Percentiles rank a stretch among this genome's conserved stretches.
Evolutionary conservation across 2,797 vertebrate genomes (phyloP).

Genomic region (Muscicapa comitata): DNA sequence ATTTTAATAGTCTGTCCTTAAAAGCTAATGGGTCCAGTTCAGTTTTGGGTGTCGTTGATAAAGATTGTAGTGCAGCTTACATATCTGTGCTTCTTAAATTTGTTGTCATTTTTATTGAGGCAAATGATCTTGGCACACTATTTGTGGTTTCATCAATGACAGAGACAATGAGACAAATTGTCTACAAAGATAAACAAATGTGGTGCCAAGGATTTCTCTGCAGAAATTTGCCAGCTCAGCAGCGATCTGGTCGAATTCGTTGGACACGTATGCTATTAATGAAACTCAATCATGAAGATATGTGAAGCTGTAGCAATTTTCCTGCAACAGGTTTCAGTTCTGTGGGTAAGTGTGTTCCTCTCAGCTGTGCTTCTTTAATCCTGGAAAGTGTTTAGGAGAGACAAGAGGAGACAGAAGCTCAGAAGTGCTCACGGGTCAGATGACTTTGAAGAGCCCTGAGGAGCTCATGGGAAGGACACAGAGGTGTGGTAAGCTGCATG

Average conservation of each 20-base stretch:
- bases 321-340: not conserved
- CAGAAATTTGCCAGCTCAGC: not conserved
- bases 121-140: conserved; percentile 7
- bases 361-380: not conserved
- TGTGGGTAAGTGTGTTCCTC: not conserved
- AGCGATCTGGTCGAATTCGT: not conserved
- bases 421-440: not conserved
- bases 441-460: not conserved
- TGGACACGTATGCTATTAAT: not conserved
- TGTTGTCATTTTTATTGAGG: conserved; percentile 37
- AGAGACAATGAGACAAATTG: conserved; percentile 54
- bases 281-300: not conserved
- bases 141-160: conserved; percentile 47
- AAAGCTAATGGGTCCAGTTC: not conserved
- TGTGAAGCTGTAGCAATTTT: not conserved
- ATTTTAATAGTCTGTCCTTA: conserved; percentile 14
- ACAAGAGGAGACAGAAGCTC: not conserved
- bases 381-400: not conserved
- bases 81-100: conserved; percentile 10
- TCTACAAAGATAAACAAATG: conserved; percentile 40
- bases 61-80: not conserved
- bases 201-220: conserved; percentile 27
- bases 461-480: not conserved
- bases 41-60: not conserved
- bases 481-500: not conserved